phyloP scores from a whole-genome alignment of 35 echinoderm and acorn worm genomes.

The Heliocidaris erythrogramma region DNA sequence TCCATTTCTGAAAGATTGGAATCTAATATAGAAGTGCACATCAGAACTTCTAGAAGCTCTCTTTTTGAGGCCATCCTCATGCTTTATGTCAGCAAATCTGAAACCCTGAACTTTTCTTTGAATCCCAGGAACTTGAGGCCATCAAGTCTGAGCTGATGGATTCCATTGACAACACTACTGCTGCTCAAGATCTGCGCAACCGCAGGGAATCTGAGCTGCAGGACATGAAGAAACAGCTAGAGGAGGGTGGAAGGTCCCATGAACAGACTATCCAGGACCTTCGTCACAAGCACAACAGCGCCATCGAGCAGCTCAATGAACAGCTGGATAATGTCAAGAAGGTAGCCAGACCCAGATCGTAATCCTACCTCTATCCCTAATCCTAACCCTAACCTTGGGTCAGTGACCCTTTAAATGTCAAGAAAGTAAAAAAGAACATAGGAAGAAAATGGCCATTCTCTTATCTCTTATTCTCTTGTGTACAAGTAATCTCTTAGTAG shows the following conservation, averaged over 20 bases:
- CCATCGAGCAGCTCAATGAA: constrained; percentile 83
- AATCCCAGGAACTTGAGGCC: constrained; percentile 89
- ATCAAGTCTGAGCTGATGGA: constrained; percentile 93
- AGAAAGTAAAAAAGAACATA: too few species aligned
- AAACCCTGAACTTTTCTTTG: neutral
- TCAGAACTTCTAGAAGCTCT: too few species aligned
- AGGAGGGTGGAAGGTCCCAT: constrained; percentile 73
- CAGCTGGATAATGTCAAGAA: constrained; percentile 87
- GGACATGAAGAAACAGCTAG: constrained; percentile 74
- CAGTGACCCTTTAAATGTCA: too few species aligned
- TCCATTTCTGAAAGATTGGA: too few species aligned
- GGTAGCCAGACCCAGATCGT: constrained; percentile 33
- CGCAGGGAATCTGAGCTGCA: constrained; percentile 77
- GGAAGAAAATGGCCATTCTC: too few species aligned
- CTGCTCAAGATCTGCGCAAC: constrained; percentile 82
- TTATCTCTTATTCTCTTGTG: too few species aligned
- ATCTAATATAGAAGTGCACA: too few species aligned
- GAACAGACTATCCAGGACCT: constrained; percentile 74
- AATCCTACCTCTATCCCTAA: neutral
- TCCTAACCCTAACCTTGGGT: neutral
- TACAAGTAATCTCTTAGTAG: too few species aligned
- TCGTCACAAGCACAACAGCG: constrained; percentile 86
- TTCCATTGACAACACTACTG: constrained; percentile 77
- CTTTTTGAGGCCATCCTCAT: too few species aligned
- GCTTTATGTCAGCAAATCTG: too few species aligned